Evolutionary conservation across 1,140 invertebrate genomes (phyloP).

Genomic region (Drosophila subpulchrella): DNA sequence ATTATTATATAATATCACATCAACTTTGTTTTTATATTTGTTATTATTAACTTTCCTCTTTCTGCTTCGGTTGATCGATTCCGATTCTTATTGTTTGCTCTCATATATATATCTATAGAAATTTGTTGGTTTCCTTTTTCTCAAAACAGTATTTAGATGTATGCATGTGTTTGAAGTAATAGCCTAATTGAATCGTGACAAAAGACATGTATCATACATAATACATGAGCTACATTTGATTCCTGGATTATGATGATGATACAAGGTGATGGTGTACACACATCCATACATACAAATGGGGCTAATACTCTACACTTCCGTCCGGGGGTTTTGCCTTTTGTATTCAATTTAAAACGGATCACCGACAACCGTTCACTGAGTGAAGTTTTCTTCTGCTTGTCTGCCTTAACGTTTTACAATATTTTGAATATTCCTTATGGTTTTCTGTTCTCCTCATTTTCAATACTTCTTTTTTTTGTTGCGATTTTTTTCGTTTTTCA

Average conservation of each 20-base stretch:
- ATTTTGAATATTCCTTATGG: conserved; percentile 70
- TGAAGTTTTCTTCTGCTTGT: conserved; percentile 50
- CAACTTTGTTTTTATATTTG: conserved; percentile 81
- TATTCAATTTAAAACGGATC: conserved; percentile 59
- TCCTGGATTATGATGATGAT: conserved; percentile 30
- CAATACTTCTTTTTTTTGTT: conserved; percentile 48
- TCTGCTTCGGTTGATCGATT: conserved; percentile 22
- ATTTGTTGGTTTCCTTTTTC: conserved; percentile 27
- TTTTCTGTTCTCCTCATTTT: conserved; percentile 36
- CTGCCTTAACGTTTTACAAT: conserved; percentile 62
- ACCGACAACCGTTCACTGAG: conserved; percentile 71
- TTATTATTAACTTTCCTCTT: conserved; percentile 49
- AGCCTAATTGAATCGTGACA: conserved; percentile 64
- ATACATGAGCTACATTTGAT: conserved; percentile 21
- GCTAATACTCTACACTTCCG: conserved; percentile 59
- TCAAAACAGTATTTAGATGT: conserved; percentile 25
- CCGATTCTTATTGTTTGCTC: conserved; percentile 64
- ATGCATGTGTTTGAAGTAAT: conserved; percentile 45
- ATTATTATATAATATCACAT: conserved; percentile 84
- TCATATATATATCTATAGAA: conserved; percentile 43
- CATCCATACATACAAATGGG: conserved; percentile 54
- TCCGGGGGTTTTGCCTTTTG: conserved; percentile 28
- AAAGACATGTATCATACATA: conserved; percentile 21
- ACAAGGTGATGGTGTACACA: conserved; percentile 33
- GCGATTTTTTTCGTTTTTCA: conserved; percentile 61